Evolutionary conservation across 2,888 invertebrate species (phyloP), one percentile per base, ranked within the genome.

Genomic region (Orchesellides sinensis): DNA sequence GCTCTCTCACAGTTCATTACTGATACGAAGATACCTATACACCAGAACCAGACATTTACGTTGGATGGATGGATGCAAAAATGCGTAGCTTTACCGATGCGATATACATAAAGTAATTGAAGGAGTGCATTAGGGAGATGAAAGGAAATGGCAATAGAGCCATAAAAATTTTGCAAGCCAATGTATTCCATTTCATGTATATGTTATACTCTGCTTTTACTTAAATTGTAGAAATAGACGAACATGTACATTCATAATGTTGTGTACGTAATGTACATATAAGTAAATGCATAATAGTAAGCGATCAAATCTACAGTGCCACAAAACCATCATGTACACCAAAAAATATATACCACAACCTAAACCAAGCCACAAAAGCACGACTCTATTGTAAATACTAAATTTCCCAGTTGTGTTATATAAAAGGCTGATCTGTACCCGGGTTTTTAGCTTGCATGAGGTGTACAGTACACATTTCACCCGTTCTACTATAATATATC

Each of bases 331-430:
- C 8, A 10, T 49, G 10, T 5, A n/a, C 4, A n/a, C n/a, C 17
- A n/a, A 5, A 4, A 49, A 8, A n/a, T n/a, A 49, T 17, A 6
- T n/a, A 49, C 17, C 49, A 17, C 3, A 21, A 47, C 54, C n/a
- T 6, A 14, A 56, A 49, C 10, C 17, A n/a, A n/a, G n/a, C n/a
- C 40, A 40, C 40, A 14, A 40, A 40, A 40, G 40, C 40, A 40
- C n/a, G 14, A 8, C 40, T 14, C 40, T 14, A 68, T 49, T 27
- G 17, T 68, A 69, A 69, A 63, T 73, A 63, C 73, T 73, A 63
- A 73, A 73, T 73, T 73, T 73, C 73, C 73, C 73, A 54, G 63
- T 63, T 17, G 73, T 73, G 49, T 49, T 49, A 73, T 73, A 61
- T 63, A 73, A 61, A 45, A 73, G n/a, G n/a, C n/a, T n/a, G n/a